phyloP scores from a whole-genome alignment of 2,113 vertebrate species.

The Mohoua ochrocephala region DNA sequence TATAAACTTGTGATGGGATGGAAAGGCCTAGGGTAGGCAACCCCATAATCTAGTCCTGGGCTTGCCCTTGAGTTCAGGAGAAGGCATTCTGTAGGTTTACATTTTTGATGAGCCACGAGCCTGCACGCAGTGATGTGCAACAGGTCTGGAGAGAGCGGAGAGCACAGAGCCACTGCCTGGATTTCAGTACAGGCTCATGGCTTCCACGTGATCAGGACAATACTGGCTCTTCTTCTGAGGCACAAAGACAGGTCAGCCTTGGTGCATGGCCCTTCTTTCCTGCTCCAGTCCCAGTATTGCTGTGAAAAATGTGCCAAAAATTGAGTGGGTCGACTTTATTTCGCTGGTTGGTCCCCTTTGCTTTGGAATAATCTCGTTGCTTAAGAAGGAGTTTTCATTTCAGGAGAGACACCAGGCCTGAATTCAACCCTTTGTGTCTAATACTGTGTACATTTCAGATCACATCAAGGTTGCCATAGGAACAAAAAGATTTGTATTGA shows the following conservation, averaged over 20 bases:
- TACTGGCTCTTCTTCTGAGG: neutral
- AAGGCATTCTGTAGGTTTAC: neutral
- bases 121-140: fast-evolving
- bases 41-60: too few species aligned
- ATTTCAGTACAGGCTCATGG: neutral
- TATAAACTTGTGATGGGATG: neutral
- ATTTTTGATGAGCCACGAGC: neutral
- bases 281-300: fast-evolving
- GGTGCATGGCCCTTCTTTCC: neutral
- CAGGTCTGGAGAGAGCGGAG: neutral
- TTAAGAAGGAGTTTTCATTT: neutral
- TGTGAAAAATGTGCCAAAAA: neutral
- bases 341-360: neutral
- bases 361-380: neutral
- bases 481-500: constrained; percentile 8
- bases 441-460: neutral
- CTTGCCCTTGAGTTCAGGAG: neutral
- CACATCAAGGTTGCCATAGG: neutral
- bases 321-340: neutral
- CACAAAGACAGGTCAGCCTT: neutral
- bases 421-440: neutral
- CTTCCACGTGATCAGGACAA: neutral
- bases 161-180: neutral
- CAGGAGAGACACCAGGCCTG: neutral
- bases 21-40: neutral